Evolutionary conservation across 2,113 vertebrate genomes (phyloP).

Genomic region (Daboia siamensis): DNA sequence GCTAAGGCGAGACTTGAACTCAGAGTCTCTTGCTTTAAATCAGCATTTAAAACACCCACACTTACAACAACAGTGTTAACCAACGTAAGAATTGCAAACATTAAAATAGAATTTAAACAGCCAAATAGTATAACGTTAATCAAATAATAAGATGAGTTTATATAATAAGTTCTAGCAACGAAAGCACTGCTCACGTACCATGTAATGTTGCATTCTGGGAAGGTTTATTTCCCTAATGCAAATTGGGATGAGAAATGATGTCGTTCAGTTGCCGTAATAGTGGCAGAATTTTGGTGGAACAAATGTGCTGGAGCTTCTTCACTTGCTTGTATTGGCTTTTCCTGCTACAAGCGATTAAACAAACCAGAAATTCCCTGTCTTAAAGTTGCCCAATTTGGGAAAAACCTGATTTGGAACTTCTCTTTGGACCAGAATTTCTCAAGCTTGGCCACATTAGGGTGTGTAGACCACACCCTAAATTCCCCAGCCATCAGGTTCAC

Average conservation of each 20-base stretch:
- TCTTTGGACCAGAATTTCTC: background rate
- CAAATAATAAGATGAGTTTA: background rate
- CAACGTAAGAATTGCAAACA: background rate
- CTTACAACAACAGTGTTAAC: background rate
- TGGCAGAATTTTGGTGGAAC: background rate
- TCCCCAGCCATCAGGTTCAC: no score
- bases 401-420: background rate
- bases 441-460: no score
- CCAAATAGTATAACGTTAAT: background rate
- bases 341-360: background rate
- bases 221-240: background rate
- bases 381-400: no score
- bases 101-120: background rate
- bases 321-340: background rate
- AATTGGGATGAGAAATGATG: background rate
- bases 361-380: background rate
- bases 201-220: background rate
- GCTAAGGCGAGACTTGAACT: background rate
- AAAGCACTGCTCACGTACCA: background rate
- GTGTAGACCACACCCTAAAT: no score
- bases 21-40: background rate
- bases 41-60: background rate
- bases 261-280: background rate
- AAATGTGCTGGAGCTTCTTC: background rate
- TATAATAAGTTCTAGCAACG: no score